phyloP scores from a whole-genome alignment of 2,888 invertebrate genomes.

The Lacanobia wlatinum region DNA sequence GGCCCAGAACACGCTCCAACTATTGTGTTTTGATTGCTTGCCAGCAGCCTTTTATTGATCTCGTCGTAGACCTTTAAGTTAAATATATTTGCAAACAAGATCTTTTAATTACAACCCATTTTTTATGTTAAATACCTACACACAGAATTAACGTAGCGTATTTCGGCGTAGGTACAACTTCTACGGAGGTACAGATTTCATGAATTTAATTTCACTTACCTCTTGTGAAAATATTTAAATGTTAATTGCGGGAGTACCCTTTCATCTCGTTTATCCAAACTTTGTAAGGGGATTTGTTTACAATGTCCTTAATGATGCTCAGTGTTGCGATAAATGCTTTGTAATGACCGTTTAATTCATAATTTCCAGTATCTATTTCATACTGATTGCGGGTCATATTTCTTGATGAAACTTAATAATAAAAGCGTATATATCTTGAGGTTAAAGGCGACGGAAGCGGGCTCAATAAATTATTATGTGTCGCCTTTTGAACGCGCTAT shows the following conservation, averaged over 20 bases:
- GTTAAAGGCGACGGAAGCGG: slow-evolving; percentile 40
- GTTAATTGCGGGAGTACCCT: slow-evolving; percentile 77
- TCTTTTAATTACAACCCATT: slow-evolving; percentile 44
- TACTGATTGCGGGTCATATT: slow-evolving; percentile 40
- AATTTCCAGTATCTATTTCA: slow-evolving; percentile 67
- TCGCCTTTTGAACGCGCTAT: slow-evolving; percentile 49
- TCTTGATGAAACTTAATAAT: slow-evolving; percentile 42
- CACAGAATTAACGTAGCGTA: slow-evolving; percentile 58
- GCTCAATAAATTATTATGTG: slow-evolving; percentile 51
- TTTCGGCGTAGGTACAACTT: slow-evolving; percentile 39
- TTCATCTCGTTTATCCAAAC: slow-evolving; percentile 79
- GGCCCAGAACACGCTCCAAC: slow-evolving; percentile 69
- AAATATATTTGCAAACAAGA: slow-evolving; percentile 38
- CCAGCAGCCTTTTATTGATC: slow-evolving; percentile 76
- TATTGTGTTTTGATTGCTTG: slow-evolving; percentile 83
- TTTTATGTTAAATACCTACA: slow-evolving; percentile 55
- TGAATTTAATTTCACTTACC: slow-evolving; percentile 71
- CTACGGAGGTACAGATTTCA: slow-evolving; percentile 63
- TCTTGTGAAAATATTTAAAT: slow-evolving; percentile 74
- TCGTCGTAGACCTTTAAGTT: slow-evolving; percentile 58
- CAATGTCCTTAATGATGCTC: slow-evolving; percentile 79
- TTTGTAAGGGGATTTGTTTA: slow-evolving; percentile 80
- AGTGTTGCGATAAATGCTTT: slow-evolving; percentile 75
- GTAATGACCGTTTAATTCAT: slow-evolving; percentile 76
- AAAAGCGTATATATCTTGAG: slow-evolving; percentile 48